phyloP scores from a whole-genome alignment of 2,113 vertebrate species.

The Nymphicus hollandicus region DNA sequence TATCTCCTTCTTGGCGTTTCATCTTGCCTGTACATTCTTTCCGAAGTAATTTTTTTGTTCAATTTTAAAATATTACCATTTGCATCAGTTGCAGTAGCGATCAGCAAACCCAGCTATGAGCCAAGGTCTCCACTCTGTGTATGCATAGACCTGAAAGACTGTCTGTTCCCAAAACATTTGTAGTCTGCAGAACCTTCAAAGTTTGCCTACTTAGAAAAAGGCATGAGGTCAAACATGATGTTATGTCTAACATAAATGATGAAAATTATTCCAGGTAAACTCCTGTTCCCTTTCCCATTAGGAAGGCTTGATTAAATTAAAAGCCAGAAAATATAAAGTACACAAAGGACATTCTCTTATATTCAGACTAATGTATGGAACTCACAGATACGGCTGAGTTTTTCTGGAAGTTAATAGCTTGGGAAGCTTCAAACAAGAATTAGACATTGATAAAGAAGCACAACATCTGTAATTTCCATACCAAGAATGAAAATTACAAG shows the following conservation, averaged over 20 bases:
- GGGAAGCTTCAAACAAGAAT: neutral
- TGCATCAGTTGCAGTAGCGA: neutral
- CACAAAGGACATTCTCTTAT: neutral
- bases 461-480: neutral
- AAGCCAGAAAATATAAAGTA: neutral
- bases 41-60: neutral
- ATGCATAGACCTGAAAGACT: neutral
- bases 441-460: neutral
- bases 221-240: neutral
- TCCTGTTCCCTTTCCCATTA: neutral
- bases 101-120: neutral
- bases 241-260: neutral
- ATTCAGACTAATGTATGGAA: neutral
- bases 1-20: neutral
- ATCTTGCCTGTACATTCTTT: neutral
- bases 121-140: neutral
- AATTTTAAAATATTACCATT: neutral
- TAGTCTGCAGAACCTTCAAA: neutral
- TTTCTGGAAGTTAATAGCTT: neutral
- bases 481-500: neutral
- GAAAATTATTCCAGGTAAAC: neutral
- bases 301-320: neutral
- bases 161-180: neutral
- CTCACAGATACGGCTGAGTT: neutral
- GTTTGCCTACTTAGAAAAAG: neutral